Conservation (phyloP, 2,113 vertebrate genomes). For the Euleptes europaea region DNA sequence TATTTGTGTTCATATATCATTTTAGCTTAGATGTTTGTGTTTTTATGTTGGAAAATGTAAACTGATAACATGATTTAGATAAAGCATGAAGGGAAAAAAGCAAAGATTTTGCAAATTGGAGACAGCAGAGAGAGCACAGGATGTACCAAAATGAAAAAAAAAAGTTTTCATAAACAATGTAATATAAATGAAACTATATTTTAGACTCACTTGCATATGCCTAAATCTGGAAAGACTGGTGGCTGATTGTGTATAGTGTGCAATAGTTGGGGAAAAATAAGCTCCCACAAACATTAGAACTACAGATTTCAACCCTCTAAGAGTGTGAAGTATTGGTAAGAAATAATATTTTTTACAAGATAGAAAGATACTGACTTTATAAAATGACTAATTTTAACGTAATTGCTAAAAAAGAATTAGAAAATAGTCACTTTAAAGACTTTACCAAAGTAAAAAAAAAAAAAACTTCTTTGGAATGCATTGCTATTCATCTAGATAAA, state of each 20-base stretch:
- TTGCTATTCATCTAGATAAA: background rate
- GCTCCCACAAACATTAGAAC: background rate
- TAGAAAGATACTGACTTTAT: background rate
- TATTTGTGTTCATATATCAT: constrained; percentile 70
- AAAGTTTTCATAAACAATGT: background rate
- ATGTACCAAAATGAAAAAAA: background rate
- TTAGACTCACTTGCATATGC: background rate
- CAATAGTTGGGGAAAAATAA: constrained; percentile 5
- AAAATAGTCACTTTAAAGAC: background rate
- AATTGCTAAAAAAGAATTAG: constrained; percentile 8
- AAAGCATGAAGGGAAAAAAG: constrained; percentile 58
- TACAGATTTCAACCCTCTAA: background rate
- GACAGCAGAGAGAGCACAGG: constrained; percentile 12
- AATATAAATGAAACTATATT: constrained; percentile 1
- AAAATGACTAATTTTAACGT: background rate
- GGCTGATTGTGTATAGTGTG: background rate
- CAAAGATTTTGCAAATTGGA: constrained; percentile 53
- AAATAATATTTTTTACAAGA: background rate
- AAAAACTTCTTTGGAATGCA: background rate
- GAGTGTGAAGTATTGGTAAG: background rate
- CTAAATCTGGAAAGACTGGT: background rate
- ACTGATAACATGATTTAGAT: constrained; percentile 67
- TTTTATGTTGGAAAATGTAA: constrained; percentile 71
- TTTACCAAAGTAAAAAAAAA: background rate
- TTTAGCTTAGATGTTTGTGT: constrained; percentile 72